Evolutionary conservation across 2,113 vertebrate genomes (phyloP), one percentile per base, ranked within the genome.

Genomic region (Pitta sordida): DNA sequence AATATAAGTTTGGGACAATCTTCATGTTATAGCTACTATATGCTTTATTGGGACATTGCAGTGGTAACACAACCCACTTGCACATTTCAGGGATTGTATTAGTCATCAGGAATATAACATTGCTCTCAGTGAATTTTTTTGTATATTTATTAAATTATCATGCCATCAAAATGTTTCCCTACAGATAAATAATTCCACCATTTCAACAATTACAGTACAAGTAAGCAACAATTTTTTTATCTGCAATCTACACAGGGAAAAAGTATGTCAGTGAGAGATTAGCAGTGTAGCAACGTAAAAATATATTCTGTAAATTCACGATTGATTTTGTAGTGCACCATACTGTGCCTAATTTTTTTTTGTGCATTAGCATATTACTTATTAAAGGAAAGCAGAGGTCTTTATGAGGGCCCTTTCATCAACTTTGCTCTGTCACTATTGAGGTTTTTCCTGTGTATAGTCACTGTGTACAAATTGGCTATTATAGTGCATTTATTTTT

Each of bases 241-340:
- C 46, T 62, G 41, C 5, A 37, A 1, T 81, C 37, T 91, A 65
- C 44, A 77, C 36, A 83, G 67, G 34, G 64, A 37, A 44, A 89
- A 52, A 69, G 43, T 90, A 63, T 91, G 79, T 86, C 65, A 63
- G 91, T 91, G 76, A 80, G 92, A 92, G 39, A 87, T 74, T 62
- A 89, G 53, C 36, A 62, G 18, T 78, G 52, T 81, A 86, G 63
- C 85, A 73, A 88, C 91, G 68, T 94, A 90, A 85, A 92, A 96
- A 90, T 71, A 60, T n/a, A 32, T 91, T 87, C 51, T 91, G 49
- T 91, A 79, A 77, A 19, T 26, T 78, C 58, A 75, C 49, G 27
- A 90, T 64, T 76, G 68, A 82, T 84, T 96, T 88, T 76, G 30
- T 90, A 86, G 68, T 4, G 21, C 68, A 89, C 71, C 55, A 37